These are phyloP conservation scores for Lytechinus variegatus DNA, from an alignment of 35 echinoderm and acorn worm species.

Conservation along the genomic window DNA sequence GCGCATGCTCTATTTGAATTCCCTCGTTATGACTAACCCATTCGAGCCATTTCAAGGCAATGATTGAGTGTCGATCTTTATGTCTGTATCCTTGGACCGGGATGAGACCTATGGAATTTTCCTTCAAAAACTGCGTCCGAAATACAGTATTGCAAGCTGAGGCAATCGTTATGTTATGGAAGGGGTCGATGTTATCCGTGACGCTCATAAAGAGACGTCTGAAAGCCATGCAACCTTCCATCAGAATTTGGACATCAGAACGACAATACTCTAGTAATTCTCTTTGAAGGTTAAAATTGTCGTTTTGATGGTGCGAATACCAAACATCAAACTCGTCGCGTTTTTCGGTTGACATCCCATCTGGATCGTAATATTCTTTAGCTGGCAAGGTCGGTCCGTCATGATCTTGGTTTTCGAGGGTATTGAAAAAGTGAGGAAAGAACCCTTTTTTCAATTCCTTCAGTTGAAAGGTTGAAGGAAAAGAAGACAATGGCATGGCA, in stretches of 20 bases:
- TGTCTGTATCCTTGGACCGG: slow-evolving; percentile 49
- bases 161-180: slow-evolving; percentile 77
- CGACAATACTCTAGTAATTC: slow-evolving; percentile 70
- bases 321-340: slow-evolving; percentile 45
- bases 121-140: slow-evolving; percentile 59
- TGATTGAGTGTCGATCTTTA: slow-evolving; percentile 38
- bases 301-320: slow-evolving; percentile 59
- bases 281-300: slow-evolving; percentile 57
- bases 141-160: slow-evolving; percentile 72
- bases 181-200: slow-evolving; percentile 54
- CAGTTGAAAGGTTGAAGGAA: slow-evolving; percentile 71
- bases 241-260: slow-evolving; percentile 74
- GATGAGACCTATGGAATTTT: slow-evolving; percentile 63
- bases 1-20: slow-evolving; percentile 63
- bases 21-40: slow-evolving; percentile 44
- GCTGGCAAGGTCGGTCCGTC: slow-evolving; percentile 43
- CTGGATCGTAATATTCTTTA: slow-evolving; percentile 51
- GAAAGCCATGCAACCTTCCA: slow-evolving; percentile 63
- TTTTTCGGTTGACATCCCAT: slow-evolving; percentile 58
- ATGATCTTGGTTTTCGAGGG: slow-evolving; percentile 54
- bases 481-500: slow-evolving; percentile 68
- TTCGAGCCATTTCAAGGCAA: slow-evolving; percentile 62
- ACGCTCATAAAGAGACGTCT: slow-evolving; percentile 63
- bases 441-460: slow-evolving; percentile 72
- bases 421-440: slow-evolving; percentile 82